Conservation (phyloP, 2,888 invertebrate genomes). For the Drosophila ezoana region DNA sequence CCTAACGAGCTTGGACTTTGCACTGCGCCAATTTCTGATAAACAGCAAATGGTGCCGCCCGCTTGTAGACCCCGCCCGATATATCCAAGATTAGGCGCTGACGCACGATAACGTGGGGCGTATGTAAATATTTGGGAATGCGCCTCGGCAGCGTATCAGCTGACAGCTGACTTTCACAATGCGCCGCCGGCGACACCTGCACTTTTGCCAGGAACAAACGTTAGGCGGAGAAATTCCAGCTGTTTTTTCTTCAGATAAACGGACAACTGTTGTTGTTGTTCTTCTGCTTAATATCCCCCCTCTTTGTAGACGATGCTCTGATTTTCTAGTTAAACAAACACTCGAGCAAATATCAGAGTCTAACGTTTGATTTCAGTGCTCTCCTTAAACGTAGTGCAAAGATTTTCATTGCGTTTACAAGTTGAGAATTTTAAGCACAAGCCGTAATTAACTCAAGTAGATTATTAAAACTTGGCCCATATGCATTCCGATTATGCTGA, state of each 20-base stretch:
- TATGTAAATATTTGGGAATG: conserved; percentile 39
- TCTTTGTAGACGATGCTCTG: too few relatives aligned
- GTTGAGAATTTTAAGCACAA: neutral
- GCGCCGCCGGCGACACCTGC: neutral
- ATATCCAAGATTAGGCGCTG: conserved; percentile 27
- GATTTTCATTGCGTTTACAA: neutral
- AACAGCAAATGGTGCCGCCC: neutral
- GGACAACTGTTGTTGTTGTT: too few relatives aligned
- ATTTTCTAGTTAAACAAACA: neutral
- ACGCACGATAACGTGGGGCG: conserved; percentile 30
- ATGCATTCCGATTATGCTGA: too few relatives aligned
- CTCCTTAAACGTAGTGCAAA: too few relatives aligned
- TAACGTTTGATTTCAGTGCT: too few relatives aligned
- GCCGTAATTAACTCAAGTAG: neutral
- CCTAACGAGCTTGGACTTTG: conserved; percentile 46
- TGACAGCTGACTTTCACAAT: conserved; percentile 30
- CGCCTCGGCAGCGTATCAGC: conserved; percentile 12
- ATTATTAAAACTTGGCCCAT: neutral
- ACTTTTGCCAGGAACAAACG: neutral
- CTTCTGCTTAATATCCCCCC: too few relatives aligned
- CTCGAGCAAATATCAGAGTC: too few relatives aligned
- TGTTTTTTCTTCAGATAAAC: too few relatives aligned
- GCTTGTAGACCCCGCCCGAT: neutral
- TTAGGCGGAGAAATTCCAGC: neutral
- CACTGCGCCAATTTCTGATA: conserved; percentile 39